Conservation (phyloP, 2,113 vertebrate genomes). For the Brachyhypopomus gauderio region DNA sequence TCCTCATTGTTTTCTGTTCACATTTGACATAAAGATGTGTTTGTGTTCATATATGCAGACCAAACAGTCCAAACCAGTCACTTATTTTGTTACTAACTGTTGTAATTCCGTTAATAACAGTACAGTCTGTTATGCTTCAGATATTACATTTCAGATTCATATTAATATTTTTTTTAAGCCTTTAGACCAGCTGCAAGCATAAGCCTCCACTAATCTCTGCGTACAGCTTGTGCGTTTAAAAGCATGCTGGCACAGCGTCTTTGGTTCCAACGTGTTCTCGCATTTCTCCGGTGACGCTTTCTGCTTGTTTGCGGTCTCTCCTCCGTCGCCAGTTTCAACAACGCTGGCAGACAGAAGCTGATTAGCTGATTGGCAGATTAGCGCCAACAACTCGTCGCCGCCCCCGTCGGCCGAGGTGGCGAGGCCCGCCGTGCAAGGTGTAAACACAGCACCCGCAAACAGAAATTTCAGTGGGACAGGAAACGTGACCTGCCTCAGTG, state of each 20-base stretch:
- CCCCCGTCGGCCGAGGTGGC: background rate
- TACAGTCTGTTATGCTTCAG: background rate
- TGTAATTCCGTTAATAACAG: background rate
- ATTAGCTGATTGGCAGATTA: conserved; percentile 49
- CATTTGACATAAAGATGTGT: background rate
- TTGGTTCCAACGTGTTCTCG: conserved; percentile 8
- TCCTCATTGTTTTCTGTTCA: background rate
- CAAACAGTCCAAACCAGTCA: background rate
- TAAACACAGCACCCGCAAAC: conserved; percentile 14
- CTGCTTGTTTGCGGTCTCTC: conserved; percentile 41
- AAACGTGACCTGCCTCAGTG: background rate
- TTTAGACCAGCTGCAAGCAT: background rate
- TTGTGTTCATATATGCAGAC: background rate
- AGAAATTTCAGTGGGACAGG: background rate
- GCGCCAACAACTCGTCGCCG: conserved; percentile 26
- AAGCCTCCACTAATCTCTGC: background rate
- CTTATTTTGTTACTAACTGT: background rate
- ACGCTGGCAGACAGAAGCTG: conserved; percentile 37
- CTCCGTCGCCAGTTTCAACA: conserved; percentile 41
- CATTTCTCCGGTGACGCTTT: conserved; percentile 12
- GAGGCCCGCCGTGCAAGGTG: background rate
- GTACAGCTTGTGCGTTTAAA: background rate
- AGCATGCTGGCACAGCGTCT: conserved; percentile 5
- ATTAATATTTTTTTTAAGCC: background rate
- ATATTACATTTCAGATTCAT: background rate